Conservation (phyloP, 2,888 invertebrate species). For the Lagria hirta region DNA sequence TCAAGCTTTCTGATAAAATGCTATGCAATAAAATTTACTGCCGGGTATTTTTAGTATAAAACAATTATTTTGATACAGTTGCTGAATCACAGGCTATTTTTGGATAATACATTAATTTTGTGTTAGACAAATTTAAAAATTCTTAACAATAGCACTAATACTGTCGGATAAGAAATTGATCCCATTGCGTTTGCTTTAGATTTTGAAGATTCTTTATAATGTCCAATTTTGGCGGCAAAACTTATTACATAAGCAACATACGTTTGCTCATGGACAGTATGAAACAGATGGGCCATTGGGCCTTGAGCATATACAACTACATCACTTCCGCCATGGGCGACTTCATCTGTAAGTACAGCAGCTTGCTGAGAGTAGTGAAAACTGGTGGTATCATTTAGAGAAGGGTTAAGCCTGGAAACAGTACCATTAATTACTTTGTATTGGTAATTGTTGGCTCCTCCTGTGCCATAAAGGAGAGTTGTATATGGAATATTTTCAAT, state of each 20-base stretch:
- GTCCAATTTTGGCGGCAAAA: slow-evolving; percentile 78
- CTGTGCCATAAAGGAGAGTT: slow-evolving; percentile 75
- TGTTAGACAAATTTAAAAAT: no score
- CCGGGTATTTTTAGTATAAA: no score
- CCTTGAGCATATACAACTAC: slow-evolving; percentile 83
- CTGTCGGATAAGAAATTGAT: neutral
- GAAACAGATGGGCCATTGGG: slow-evolving; percentile 85
- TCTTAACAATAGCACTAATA: neutral
- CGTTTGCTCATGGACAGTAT: slow-evolving; percentile 87
- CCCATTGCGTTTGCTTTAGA: no score
- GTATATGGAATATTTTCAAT: slow-evolving; percentile 71
- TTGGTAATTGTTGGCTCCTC: slow-evolving; percentile 70
- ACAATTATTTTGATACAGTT: no score
- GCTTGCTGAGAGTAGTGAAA: slow-evolving; percentile 75
- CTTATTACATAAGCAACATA: slow-evolving; percentile 85
- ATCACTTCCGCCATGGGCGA: slow-evolving; percentile 82
- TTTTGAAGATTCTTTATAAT: slow-evolving; percentile 25
- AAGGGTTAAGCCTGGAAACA: slow-evolving; percentile 64
- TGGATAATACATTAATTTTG: no score
- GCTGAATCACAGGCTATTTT: no score
- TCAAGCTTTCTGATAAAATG: no score
- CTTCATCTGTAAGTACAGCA: slow-evolving; percentile 69
- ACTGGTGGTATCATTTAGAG: slow-evolving; percentile 60
- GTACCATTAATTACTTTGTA: slow-evolving; percentile 48
- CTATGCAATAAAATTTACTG: no score